phyloP scores from a whole-genome alignment of 2,797 vertebrate genomes.

The Pseudocheirus occidentalis region DNA sequence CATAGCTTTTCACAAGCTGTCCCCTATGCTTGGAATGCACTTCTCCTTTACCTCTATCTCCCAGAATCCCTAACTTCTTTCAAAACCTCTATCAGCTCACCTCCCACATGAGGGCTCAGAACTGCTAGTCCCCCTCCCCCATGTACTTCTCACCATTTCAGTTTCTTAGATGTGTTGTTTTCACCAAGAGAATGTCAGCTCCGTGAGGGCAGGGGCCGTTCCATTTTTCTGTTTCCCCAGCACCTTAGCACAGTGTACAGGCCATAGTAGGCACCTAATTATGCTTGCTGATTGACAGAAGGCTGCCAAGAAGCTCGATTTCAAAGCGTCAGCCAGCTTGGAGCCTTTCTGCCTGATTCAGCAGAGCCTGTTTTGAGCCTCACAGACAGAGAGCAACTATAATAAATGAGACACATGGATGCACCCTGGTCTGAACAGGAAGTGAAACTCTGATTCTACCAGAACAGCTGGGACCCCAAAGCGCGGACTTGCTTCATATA shows the following conservation, averaged over 20 bases:
- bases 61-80: neutral
- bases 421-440: conserved; percentile 70
- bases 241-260: no score
- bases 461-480: conserved; percentile 69
- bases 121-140: neutral
- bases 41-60: neutral
- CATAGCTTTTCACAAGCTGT: neutral
- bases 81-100: neutral
- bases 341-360: conserved; percentile 54
- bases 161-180: no score
- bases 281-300: neutral
- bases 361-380: conserved; percentile 49
- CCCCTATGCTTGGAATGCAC: neutral
- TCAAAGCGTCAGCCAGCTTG: conserved; percentile 10
- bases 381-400: conserved; percentile 62
- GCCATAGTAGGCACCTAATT: neutral
- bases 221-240: neutral
- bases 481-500: conserved; percentile 35
- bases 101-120: neutral
- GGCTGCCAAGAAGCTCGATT: neutral
- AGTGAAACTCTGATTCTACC: conserved; percentile 75
- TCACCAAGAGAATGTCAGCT: neutral
- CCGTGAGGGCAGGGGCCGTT: neutral
- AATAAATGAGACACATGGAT: conserved; percentile 40
- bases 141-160: neutral